Evolutionary conservation across 2,113 vertebrate genomes (phyloP), one percentile per base, ranked within the genome.

Genomic region (Tragulus kanchil): DNA sequence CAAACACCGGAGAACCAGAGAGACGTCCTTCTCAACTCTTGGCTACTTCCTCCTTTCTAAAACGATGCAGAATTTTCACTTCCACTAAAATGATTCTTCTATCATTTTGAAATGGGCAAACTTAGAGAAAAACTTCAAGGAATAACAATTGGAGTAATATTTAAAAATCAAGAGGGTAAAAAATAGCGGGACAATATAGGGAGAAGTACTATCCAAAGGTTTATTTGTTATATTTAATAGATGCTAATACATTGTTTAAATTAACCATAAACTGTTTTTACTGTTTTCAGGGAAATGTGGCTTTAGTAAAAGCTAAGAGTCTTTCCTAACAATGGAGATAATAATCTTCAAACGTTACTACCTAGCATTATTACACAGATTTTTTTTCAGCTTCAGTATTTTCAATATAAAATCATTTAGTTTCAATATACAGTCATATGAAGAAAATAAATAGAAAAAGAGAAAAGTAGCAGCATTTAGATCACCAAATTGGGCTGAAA

Each of bases 201-300:
- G 8, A 58, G 19, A 95, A 91, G 64, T 52, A 54, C 1, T 45
- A n/a, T 11, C 12, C 16, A 1, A 42, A 85, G 50, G 28, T 90
- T 54, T 78, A 86, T 75, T 86, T 86, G 14, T 77, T 75, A 71
- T 14, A 77, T 90, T 93, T 93, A 56, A 31, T 93, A 15, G 21
- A 31, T 36, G 2, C 3, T 87, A 85, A 14, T 36, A 87, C 2
- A 21, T 71, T 84, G 90, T 81, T 83, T 71, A 67, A 90, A 59
- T 78, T 91, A 89, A 86, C 64, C 0, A 16, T 56, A 56, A 90
- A 31, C 8, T 59, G 8, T 64, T 5, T 11, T 77, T 89, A 83
- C 26, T 78, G 52, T 42, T 85, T 90, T 81, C 64, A 81, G 21
- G 85, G 9, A 95, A 36, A 65, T 79, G 75, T 3, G 28, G 26